Evolutionary conservation across 2,888 invertebrate genomes (phyloP), one percentile per base, ranked within the genome.

Genomic region (Lasius platythorax): DNA sequence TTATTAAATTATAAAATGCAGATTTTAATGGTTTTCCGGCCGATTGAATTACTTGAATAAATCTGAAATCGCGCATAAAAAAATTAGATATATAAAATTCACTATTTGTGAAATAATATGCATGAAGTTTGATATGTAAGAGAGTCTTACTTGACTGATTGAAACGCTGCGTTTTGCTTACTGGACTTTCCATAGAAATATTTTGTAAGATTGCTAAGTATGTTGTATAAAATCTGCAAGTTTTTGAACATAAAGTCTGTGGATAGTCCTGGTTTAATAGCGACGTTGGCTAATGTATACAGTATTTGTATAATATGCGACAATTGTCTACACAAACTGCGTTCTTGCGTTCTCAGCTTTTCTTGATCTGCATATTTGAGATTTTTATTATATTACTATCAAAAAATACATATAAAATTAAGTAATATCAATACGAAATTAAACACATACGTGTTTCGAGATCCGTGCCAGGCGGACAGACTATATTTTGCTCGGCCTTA

Each of bases 21-120:
- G 95, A 93, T 0, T 96, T 96, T 3, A 97, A 92, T 88, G 96
- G 95, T 91, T 96, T 96, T 53, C 97, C 97, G 85, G 96, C 95
- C 30, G 96, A 91, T 91, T 96, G 90, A n/a, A 94, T 87, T 9
- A 93, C 88, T 82, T 91, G 92, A 50, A 92, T 88, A 79, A 93
- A 94, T 82, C 93, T 93, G 23, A n/a, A 83, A 53, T 81, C 1
- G 28, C 1, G 28, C 23, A 72, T 75, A 66, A 43, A 68, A 68
- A 72, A 43, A 67, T 53, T 68, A 53, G 33, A 50, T 12, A 40
- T 28, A 63, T n/a, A 9, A 73, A 84, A 66, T 56, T 37, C 9
- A 9, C 53, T 53, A 53, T 53, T 53, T 40, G 0, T 33, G 0
- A 28, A 43, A 6, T 53, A 56, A 40, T 15, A 3, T 91, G 92